Base-by-base conservation (phyloP, 2,113 vertebrate genomes). In the Pelobates fuscus region DNA sequence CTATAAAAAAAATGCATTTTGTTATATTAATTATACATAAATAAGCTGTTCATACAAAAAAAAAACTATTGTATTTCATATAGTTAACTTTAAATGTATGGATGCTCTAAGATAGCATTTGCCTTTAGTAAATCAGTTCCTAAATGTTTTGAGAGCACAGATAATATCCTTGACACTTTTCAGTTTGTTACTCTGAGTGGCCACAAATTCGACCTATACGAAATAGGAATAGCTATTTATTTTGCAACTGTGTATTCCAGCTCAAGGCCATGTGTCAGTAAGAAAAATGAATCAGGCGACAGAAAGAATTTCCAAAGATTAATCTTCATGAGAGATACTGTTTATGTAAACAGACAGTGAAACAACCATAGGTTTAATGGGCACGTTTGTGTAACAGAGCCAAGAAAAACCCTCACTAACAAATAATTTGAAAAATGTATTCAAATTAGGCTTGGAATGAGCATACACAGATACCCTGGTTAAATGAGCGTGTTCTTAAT, bases 221-320 rank as follows among this genome's bases (percentile, higher is more conserved):
- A 44, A 65, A 65, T 64, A 29, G 46, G 61, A 65, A 73, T 60
- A 76, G 63, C 72, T 55, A 67, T 75, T 75, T 75, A 75, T 76
- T 76, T 67, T 60, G 64, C 72, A 26, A 52, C 63, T 46, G 64
- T 76, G 17, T 60, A 67, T 76, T 67, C 54, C 64, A 18, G 41
- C 72, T 67, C 72, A 76, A 76, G 72, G 72, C 72, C 60, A 60
- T 67, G 55, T 76, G 72, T 76, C 63, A 76, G 60, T 67, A 76
- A 76, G 72, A 76, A 76, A 76, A 76, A 76, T 76, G 72, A 75
- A 75, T 27, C 32, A 15, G 43, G 64, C 46, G 72, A 76, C 54
- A 49, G 64, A 67, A 59, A 76, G 71, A 67, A 67, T 67, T 67
- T 76, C 64, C 54, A 67, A 67, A 67, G 63, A 76, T 76, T 76